Base-by-base conservation (phyloP, 2,888 invertebrate genomes). In the Watsonalla cultraria region DNA sequence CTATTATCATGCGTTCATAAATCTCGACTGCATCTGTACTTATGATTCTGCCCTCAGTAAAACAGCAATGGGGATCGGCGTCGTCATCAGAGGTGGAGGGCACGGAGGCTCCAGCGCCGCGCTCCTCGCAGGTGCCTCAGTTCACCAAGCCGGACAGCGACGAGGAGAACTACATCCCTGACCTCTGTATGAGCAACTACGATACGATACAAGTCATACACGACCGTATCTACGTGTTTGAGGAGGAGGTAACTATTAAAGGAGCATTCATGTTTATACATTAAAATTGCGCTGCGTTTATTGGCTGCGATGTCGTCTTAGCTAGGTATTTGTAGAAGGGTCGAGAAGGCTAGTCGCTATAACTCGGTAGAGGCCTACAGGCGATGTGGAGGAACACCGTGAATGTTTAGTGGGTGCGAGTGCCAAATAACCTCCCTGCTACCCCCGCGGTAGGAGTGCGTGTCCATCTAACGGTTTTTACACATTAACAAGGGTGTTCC, bases 171-270 rank as follows among this genome's bases (percentile, higher is more conserved):
- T 74, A 82, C 63, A 76, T 91, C 46, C 93, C 93, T 0, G 92
- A 94, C 75, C 92, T 95, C 48, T 96, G 95, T 75, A 85, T 91
- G 66, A 93, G 94, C 46, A 85, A 91, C 70, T 94, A 94, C 73
- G 94, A 95, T 80, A 93, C 94, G n/a, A 89, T 95, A 37, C 92
- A 94, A 46, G 90, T 92, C 54, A 86, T 96, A 46, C 80, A 85
- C 55, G 81, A 77, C 48, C 84, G 83, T 66, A 82, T 90, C 47
- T 88, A 73, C 61, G 88, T 90, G 1, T 90, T 90, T 54, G 89
- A 90, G 51, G 90, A 90, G 53, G 89, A 90, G 85, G 90, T 89
- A 51, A 49, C 54, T 15, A 33, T 45, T 24, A 24, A n/a, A 46
- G 13, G 6, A 45, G 2, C 42, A 39, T 35, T 0, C 5, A 39